phyloP scores from a whole-genome alignment of 2,888 invertebrate genomes.

The Sesamia inferens region DNA sequence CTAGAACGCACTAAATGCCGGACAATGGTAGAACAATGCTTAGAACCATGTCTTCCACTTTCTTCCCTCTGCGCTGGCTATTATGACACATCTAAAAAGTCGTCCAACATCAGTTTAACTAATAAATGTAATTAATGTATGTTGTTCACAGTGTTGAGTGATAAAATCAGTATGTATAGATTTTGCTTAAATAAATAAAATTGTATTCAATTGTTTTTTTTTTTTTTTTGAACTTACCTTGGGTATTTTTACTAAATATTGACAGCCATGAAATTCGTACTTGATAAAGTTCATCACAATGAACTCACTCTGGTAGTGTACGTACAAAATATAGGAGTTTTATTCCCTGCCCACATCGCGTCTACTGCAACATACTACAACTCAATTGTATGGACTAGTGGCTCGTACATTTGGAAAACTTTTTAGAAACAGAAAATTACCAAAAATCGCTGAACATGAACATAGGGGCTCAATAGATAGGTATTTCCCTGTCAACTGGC shows the following conservation, averaged over 20 bases:
- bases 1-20: neutral
- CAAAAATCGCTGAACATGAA: too few relatives aligned
- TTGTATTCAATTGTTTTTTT: slow-evolving; percentile 74
- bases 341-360: neutral
- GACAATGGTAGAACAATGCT: slow-evolving; percentile 16
- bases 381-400: too few relatives aligned
- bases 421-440: too few relatives aligned
- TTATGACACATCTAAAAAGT: slow-evolving; percentile 51
- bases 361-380: too few relatives aligned
- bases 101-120: slow-evolving; percentile 49
- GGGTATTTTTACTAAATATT: neutral
- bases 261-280: neutral
- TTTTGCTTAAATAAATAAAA: slow-evolving; percentile 84
- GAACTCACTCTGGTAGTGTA: too few relatives aligned
- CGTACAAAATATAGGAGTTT: too few relatives aligned
- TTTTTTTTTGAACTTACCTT: slow-evolving; percentile 52
- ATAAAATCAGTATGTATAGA: slow-evolving; percentile 81
- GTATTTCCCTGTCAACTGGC: too few relatives aligned
- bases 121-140: slow-evolving; percentile 62
- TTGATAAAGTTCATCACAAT: too few relatives aligned
- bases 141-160: slow-evolving; percentile 76
- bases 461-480: too few relatives aligned
- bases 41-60: slow-evolving; percentile 40
- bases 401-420: too few relatives aligned
- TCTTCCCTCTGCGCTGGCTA: slow-evolving; percentile 40